Evolutionary conservation across 23 tunicate species (phyloP).

Genomic region (Ciona savignyi): DNA sequence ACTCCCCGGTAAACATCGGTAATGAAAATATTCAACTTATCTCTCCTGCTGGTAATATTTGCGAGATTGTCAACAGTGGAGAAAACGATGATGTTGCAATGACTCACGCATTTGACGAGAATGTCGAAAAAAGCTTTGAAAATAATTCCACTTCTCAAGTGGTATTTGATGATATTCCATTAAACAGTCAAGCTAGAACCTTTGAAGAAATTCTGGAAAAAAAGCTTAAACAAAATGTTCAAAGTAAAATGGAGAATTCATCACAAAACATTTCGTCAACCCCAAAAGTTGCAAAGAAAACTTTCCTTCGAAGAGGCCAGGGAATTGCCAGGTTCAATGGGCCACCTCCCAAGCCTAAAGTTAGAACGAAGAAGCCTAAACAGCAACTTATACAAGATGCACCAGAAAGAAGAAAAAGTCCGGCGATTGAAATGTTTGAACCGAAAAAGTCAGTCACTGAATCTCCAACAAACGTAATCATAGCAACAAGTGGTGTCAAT

Average conservation of each 20-base stretch:
- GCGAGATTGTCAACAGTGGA: not conserved
- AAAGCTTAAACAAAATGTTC: slow-evolving; percentile 31
- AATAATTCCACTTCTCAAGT: slow-evolving; percentile 1
- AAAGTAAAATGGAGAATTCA: not conserved
- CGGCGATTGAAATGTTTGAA: not conserved
- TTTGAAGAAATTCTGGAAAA: slow-evolving; percentile 84
- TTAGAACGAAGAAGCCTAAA: slow-evolving; percentile 14
- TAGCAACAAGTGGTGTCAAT: not conserved
- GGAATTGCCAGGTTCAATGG: slow-evolving; percentile 93
- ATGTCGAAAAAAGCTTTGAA: slow-evolving; percentile 8
- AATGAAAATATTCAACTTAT: not conserved
- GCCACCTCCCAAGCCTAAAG: slow-evolving; percentile 44
- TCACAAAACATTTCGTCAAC: slow-evolving; percentile 13
- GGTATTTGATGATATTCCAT: slow-evolving; percentile 69
- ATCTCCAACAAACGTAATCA: not conserved
- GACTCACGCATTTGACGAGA: slow-evolving; percentile 1
- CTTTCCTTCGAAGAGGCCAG: slow-evolving; percentile 83
- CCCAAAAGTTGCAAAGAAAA: slow-evolving; percentile 28
- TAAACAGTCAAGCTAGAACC: slow-evolving; percentile 23
- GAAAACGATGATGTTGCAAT: slow-evolving; percentile 1
- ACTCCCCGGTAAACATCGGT: not conserved
- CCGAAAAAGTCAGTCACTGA: not conserved
- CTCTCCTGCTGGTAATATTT: not conserved
- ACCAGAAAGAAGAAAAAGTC: not conserved
- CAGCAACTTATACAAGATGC: not conserved